Base-by-base conservation (phyloP, 1,140 invertebrate species). In the Saccostrea glomerata region DNA sequence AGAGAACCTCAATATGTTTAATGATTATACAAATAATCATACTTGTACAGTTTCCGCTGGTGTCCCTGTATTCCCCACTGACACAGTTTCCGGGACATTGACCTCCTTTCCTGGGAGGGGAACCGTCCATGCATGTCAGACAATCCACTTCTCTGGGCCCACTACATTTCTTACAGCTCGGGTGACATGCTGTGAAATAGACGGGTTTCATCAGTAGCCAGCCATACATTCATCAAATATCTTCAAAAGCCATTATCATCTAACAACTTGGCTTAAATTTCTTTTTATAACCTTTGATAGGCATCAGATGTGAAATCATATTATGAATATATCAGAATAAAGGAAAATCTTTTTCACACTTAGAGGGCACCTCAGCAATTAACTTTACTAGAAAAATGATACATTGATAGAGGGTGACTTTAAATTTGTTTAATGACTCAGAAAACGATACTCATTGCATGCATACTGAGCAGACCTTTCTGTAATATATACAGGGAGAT, bases 141-240 rank as follows among this genome's bases (percentile, higher is more conserved):
- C 92, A 92, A 15, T 88, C 73, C 13, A 82, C 87, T 17, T 89
- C 87, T 1, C 5, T 20, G 7, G 87, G 86, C 23, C 90, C 90
- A 54, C 66, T 86, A 87, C 92, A 92, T 47, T 77, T 85, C 11
- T 66, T 55, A 91, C 92, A 92, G 40, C 87, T 89, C 0, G 91
- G 89, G 70, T 91, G 89, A 86, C 92, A 92, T 55, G 82, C 91
- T 92, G 88, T 20, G 83, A 25, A 58, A 25, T 12, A 77, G 25
- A 77, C 25, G 2, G 11, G 70, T 36, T 25, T 77, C 70, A 58
- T 84, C 36, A 58, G 36, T n/a, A 82, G 85, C 66, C 30, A 84
- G 23, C 25, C 23, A 77, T 77, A 36, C 70, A 77, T 36, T 77
- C 70, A 77, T 77, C 70, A 77, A 77, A 77, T 77, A 36, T 77